These are phyloP conservation scores for Sylvilagus bachmani DNA, from an alignment of 2,113 vertebrate species.

Conservation along the genomic window DNA sequence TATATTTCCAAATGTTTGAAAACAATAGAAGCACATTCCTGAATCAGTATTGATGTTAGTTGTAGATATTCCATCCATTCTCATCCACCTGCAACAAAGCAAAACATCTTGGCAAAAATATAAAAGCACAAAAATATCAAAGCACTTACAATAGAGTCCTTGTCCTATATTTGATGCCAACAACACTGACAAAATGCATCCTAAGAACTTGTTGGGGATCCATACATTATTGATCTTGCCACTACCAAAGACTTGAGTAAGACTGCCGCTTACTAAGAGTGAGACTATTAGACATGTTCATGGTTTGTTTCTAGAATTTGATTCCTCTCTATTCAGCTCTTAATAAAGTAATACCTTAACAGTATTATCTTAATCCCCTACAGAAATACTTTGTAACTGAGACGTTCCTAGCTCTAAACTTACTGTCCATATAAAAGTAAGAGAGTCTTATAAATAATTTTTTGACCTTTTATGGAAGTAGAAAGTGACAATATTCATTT, in stretches of 20 bases:
- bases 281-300: background rate
- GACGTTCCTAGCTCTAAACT: background rate
- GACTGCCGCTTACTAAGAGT: background rate
- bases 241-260: background rate
- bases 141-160: background rate
- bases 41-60: background rate
- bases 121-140: background rate
- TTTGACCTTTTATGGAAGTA: background rate
- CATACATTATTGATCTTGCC: background rate
- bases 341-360: conserved; percentile 10
- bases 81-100: background rate
- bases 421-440: background rate
- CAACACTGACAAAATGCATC: background rate
- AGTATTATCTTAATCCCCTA: background rate
- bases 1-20: background rate
- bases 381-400: background rate
- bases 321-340: background rate
- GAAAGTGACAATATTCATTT: background rate
- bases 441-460: background rate
- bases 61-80: background rate
- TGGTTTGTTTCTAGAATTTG: background rate
- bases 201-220: background rate
- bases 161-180: background rate
- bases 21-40: background rate
- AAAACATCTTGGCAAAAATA: background rate